phyloP scores from a whole-genome alignment of 2,113 vertebrate genomes.

The Archocentrus centrarchus region DNA sequence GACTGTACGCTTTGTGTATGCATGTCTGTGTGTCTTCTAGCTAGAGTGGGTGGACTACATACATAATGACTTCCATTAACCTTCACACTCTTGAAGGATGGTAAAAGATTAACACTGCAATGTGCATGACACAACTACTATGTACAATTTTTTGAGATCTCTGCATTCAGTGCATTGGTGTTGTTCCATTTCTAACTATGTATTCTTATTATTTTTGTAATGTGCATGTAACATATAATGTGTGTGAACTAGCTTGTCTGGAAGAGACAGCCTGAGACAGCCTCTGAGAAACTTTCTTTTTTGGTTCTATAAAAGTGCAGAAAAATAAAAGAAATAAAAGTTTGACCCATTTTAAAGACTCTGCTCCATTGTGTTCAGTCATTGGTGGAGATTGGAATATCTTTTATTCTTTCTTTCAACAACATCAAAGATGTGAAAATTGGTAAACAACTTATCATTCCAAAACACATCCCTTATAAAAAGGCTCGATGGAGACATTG shows the following conservation, averaged over 20 bases:
- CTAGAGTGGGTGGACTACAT: constrained; percentile 49
- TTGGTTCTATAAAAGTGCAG: constrained; percentile 1
- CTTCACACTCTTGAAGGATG: constrained; percentile 62
- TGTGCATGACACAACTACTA: constrained; percentile 16
- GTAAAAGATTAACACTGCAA: constrained; percentile 49
- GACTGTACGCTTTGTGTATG: constrained; percentile 63
- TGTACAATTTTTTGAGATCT: neutral
- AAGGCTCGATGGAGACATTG: neutral
- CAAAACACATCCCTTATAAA: neutral
- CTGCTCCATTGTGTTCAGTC: neutral
- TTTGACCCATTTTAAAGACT: constrained; percentile 17
- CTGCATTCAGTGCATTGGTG: neutral
- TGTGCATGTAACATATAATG: neutral
- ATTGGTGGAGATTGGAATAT: neutral
- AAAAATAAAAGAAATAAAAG: neutral
- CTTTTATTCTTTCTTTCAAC: neutral
- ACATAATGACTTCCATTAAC: constrained; percentile 78
- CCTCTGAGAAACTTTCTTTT: constrained; percentile 7
- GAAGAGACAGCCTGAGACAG: constrained; percentile 10
- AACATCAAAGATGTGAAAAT: neutral
- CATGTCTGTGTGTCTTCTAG: constrained; percentile 46
- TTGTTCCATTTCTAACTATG: neutral
- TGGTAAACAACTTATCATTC: neutral
- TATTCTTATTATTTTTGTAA: constrained; percentile 15
- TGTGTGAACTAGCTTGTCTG: constrained; percentile 17